Evolutionary conservation across 1,140 invertebrate genomes (phyloP).

Genomic region (Hyposmocoma kahamanoa): DNA sequence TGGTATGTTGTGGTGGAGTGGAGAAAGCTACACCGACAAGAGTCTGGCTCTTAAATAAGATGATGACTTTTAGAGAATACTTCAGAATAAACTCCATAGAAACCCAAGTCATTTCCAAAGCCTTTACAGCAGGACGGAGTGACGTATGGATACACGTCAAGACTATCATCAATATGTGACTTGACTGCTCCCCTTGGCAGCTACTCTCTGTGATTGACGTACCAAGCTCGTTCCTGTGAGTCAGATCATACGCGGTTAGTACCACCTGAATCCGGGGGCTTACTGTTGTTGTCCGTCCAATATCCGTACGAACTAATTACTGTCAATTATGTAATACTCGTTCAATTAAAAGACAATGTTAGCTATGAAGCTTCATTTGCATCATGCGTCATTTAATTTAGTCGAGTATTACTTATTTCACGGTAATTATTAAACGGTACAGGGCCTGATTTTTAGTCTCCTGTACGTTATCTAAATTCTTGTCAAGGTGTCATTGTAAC

Average conservation of each 20-base stretch:
- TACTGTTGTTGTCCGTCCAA: too few species aligned
- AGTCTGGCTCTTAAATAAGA: too few species aligned
- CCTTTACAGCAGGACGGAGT: slow-evolving; percentile 92
- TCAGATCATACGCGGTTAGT: slow-evolving; percentile 97
- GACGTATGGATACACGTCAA: slow-evolving; percentile 95
- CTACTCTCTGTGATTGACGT: slow-evolving; percentile 93
- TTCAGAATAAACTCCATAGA: slow-evolving; percentile 91
- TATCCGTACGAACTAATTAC: too few species aligned
- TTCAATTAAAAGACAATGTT: too few species aligned
- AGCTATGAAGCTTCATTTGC: too few species aligned
- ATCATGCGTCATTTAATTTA: too few species aligned
- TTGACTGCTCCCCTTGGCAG: slow-evolving; percentile 90
- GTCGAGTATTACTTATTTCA: too few species aligned
- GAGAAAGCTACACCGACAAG: too few species aligned
- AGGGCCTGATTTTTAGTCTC: slow-evolving; percentile 93
- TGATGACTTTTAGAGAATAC: too few species aligned
- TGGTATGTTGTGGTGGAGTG: too few species aligned
- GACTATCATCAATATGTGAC: slow-evolving; percentile 88
- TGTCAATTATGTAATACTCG: too few species aligned
- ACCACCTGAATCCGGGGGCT: slow-evolving; percentile 94
- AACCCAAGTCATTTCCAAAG: slow-evolving; percentile 91
- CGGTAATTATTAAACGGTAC: too few species aligned
- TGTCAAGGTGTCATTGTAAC: slow-evolving; percentile 92
- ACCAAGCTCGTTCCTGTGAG: slow-evolving; percentile 94
- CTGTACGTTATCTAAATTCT: slow-evolving; percentile 89